Percentiles rank a stretch among this genome's conserved stretches.
phyloP scores from a whole-genome alignment of 2,888 invertebrate species.

The Liopterus haemorrhoidalis region DNA sequence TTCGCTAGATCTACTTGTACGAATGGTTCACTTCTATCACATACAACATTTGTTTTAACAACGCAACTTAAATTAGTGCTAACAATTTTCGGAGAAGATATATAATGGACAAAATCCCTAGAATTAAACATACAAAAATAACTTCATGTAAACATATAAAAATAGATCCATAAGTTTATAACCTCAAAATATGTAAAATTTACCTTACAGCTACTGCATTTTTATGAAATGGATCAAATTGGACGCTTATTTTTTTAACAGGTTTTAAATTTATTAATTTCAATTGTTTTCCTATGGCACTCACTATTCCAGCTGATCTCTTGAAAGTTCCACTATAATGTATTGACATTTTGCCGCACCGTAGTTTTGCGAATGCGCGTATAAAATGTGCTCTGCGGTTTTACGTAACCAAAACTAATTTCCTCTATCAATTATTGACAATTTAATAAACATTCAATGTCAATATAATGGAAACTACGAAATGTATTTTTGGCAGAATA shows the following conservation, averaged over 20 bases:
- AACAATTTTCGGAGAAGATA: conserved; percentile 60
- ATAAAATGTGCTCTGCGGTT: no score
- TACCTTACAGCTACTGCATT: conserved; percentile 58
- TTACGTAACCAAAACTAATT: no score
- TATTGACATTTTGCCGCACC: conserved; percentile 76
- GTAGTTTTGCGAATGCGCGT: no score
- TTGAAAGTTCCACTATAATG: conserved; percentile 61
- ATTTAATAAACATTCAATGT: no score
- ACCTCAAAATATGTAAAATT: conserved; percentile 36
- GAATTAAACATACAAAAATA: conserved; percentile 40
- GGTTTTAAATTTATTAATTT: conserved; percentile 69
- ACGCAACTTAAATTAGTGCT: conserved; percentile 69
- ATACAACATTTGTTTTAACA: conserved; percentile 70
- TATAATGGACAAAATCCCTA: conserved; percentile 66
- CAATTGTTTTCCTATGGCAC: conserved; percentile 69
- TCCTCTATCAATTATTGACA: no score
- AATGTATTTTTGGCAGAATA: no score
- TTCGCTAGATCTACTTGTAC: conserved; percentile 52
- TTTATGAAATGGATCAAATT: conserved; percentile 79
- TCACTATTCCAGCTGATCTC: conserved; percentile 62
- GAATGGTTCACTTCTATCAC: conserved; percentile 70
- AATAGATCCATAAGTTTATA: conserved; percentile 37
- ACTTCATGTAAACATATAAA: conserved; percentile 32
- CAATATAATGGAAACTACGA: no score
- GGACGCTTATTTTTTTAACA: conserved; percentile 67